phyloP scores from a whole-genome alignment of 2,888 invertebrate species.

The Platynereis dumerilii region DNA sequence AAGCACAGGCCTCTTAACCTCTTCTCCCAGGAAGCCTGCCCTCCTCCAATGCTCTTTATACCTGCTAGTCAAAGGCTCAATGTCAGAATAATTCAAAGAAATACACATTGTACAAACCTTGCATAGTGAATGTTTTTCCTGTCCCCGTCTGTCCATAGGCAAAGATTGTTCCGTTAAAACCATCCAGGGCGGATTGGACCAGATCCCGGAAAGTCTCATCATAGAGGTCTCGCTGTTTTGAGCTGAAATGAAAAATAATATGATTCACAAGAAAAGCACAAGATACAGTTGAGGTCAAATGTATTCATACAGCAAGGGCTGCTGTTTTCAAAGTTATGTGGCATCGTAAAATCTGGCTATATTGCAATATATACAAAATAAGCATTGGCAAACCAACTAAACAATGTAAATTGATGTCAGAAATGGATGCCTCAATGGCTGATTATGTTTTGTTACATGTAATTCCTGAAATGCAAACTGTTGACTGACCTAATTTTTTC shows the following conservation, averaged over 20 bases:
- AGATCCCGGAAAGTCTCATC: conserved; percentile 95
- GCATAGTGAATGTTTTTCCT: conserved; percentile 79
- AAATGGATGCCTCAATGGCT: not conserved
- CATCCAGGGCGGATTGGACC: conserved; percentile 93
- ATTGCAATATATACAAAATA: not conserved
- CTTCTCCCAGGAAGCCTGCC: too few species aligned
- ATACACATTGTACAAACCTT: too few species aligned
- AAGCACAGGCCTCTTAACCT: too few species aligned
- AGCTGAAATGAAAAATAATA: conserved; percentile 65
- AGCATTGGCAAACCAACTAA: not conserved
- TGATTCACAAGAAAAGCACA: not conserved
- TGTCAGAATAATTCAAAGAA: too few species aligned
- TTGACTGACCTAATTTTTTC: too few species aligned
- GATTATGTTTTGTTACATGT: not conserved
- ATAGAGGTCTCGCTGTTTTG: conserved; percentile 90
- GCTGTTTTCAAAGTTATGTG: too few species aligned
- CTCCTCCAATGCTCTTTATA: too few species aligned
- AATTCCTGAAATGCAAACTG: not conserved
- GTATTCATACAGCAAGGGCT: too few species aligned
- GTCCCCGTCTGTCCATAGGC: conserved; percentile 99
- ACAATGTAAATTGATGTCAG: too few species aligned
- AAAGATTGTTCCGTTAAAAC: conserved; percentile 99
- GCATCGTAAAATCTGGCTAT: too few species aligned
- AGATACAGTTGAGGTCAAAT: too few species aligned
- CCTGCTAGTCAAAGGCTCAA: too few species aligned